A percentile compares a stretch with the other conserved stretches of the same genome.
phyloP scores from a whole-genome alignment of 2,888 invertebrate species.

The Melangyna quadrimaculata region DNA sequence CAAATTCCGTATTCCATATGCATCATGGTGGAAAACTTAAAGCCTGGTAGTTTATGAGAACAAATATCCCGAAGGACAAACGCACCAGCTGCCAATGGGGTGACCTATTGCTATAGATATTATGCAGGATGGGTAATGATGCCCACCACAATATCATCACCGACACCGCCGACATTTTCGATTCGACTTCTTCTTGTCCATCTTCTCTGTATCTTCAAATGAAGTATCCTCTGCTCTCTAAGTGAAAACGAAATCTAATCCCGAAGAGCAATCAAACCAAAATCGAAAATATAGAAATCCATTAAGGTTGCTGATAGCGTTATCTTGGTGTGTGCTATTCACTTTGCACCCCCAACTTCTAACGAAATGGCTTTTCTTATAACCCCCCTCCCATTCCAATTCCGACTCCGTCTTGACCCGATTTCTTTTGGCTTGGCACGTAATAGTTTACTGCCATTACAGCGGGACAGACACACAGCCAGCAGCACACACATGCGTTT shows the following conservation, averaged over 20 bases:
- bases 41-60: constrained; percentile 64
- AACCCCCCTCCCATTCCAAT: background rate
- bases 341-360: constrained; percentile 29
- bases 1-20: constrained; percentile 52
- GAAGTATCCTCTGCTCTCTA: constrained; percentile 60
- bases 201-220: constrained; percentile 6
- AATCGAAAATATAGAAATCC: constrained; percentile 76
- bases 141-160: constrained; percentile 25
- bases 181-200: background rate
- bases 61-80: constrained; percentile 35
- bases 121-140: constrained; percentile 60
- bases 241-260: constrained; percentile 76
- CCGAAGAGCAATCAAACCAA: constrained; percentile 76
- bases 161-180: background rate
- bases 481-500: constrained; percentile 70
- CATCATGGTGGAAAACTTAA: constrained; percentile 39
- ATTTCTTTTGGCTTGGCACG: constrained; percentile 45
- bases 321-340: constrained; percentile 72
- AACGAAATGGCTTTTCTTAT: constrained; percentile 48
- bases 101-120: constrained; percentile 2
- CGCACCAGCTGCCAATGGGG: constrained; percentile 61
- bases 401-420: constrained; percentile 1
- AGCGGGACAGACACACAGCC: constrained; percentile 35
- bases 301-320: constrained; percentile 76
- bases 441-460: constrained; percentile 69